phyloP scores from a whole-genome alignment of 2,797 vertebrate species.

The Enteromius afrohamiltoni region DNA sequence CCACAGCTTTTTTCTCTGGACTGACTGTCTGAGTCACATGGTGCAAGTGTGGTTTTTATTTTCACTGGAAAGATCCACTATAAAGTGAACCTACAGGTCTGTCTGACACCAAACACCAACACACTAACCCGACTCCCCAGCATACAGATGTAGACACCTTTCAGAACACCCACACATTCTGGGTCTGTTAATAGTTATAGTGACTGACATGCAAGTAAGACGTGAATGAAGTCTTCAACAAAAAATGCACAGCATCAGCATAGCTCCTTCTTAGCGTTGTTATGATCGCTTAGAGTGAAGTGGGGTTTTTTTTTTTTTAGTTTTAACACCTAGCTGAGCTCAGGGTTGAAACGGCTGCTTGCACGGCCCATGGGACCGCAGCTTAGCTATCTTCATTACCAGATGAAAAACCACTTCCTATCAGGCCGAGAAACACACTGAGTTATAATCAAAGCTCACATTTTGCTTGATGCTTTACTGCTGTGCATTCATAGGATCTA shows the following conservation, averaged over 20 bases:
- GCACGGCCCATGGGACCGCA: slow-evolving; percentile 72
- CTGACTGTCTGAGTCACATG: slow-evolving; percentile 45
- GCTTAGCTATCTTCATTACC: slow-evolving; percentile 71
- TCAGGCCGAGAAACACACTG: slow-evolving; percentile 62
- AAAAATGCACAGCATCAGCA: slow-evolving; percentile 13
- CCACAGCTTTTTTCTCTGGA: slow-evolving; percentile 15
- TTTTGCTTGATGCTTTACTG: slow-evolving; percentile 70
- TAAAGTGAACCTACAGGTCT: slow-evolving; percentile 32
- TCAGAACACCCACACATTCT: slow-evolving; percentile 35
- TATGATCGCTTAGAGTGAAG: slow-evolving; percentile 19
- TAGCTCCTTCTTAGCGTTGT: neutral
- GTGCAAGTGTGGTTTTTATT: slow-evolving; percentile 38
- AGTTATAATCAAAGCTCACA: slow-evolving; percentile 69
- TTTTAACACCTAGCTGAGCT: slow-evolving; percentile 53
- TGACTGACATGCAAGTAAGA: neutral
- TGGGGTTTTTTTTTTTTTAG: slow-evolving; percentile 27
- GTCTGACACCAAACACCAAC: slow-evolving; percentile 53
- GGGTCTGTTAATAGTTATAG: slow-evolving; percentile 20
- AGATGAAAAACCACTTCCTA: slow-evolving; percentile 80
- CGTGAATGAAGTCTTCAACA: neutral
- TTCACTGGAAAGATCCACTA: slow-evolving; percentile 53
- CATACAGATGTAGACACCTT: slow-evolving; percentile 25
- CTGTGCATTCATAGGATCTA: slow-evolving; percentile 66
- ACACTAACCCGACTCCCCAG: slow-evolving; percentile 14
- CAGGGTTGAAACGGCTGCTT: slow-evolving; percentile 53